These are phyloP conservation scores for Callorhinus ursinus DNA, from an alignment of 2,113 vertebrate species.

Conservation along the genomic window DNA sequence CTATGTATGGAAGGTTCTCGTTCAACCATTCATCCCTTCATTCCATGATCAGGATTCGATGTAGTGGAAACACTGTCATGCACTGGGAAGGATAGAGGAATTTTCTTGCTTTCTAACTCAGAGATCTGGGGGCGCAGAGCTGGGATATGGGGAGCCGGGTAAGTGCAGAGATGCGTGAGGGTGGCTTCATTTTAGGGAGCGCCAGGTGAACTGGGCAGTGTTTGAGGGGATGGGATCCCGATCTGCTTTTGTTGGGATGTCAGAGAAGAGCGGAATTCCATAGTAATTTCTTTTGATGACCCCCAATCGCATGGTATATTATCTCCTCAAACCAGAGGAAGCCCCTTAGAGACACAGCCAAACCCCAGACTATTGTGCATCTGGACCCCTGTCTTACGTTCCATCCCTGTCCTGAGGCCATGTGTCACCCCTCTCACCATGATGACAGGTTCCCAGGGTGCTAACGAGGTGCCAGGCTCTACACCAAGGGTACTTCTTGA, in stretches of 20 bases:
- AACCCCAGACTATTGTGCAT: not conserved
- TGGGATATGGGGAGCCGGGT: conserved; percentile 72
- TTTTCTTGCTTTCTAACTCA: conserved; percentile 79
- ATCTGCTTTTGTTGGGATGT: not conserved
- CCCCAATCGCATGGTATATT: not conserved
- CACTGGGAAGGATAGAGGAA: not conserved
- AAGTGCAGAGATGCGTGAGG: not conserved
- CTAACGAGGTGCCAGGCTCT: not conserved
- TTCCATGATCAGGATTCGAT: not conserved
- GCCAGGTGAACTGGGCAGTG: not conserved
- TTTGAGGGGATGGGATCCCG: not conserved
- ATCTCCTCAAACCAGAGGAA: not conserved
- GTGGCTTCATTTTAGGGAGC: not conserved
- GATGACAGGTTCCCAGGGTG: not conserved
- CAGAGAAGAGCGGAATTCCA: not conserved
- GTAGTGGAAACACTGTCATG: no score
- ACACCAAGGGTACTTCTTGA: not conserved
- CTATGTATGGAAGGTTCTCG: not conserved
- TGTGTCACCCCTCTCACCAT: not conserved
- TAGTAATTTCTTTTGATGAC: not conserved
- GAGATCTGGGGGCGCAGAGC: conserved; percentile 83
- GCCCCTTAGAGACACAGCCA: not conserved
- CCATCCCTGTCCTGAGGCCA: not conserved
- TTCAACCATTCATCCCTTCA: not conserved
- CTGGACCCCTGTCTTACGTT: not conserved